Percentiles rank a stretch among this genome's conserved stretches.
Evolutionary conservation across 2,797 vertebrate species (phyloP).

Genomic region (Spondyliosoma cantharus): DNA sequence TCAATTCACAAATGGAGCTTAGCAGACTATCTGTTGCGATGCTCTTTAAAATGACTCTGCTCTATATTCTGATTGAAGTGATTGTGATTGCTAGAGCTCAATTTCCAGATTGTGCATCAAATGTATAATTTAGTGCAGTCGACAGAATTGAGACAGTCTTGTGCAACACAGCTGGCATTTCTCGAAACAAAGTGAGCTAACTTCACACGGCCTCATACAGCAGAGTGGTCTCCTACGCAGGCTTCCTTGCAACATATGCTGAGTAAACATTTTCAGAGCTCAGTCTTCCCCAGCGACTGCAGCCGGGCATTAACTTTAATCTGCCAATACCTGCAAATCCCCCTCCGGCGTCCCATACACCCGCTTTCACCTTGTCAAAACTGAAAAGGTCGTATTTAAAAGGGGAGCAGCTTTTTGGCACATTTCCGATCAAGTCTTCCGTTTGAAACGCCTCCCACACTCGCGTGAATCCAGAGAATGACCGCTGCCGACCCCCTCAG

Average conservation of each 20-base stretch:
- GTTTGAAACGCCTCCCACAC: conserved; percentile 58
- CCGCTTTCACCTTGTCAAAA: conserved; percentile 66
- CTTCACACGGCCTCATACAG: conserved; percentile 19
- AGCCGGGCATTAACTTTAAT: conserved; percentile 64
- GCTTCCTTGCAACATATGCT: conserved; percentile 53
- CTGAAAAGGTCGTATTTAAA: conserved; percentile 59
- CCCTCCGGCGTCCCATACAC: conserved; percentile 28
- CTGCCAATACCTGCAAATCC: conserved; percentile 71
- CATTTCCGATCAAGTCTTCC: conserved; percentile 41
- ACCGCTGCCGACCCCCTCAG: conserved; percentile 29
- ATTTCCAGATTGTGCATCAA: neutral
- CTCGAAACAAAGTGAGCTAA: conserved; percentile 32
- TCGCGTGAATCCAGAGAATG: conserved; percentile 45
- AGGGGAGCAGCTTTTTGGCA: conserved; percentile 46
- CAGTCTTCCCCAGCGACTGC: conserved; percentile 40
- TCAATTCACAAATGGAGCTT: neutral
- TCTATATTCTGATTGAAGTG: neutral
- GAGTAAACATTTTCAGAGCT: conserved; percentile 63
- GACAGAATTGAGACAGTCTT: conserved; percentile 15
- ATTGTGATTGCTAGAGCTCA: neutral
- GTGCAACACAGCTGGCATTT: conserved; percentile 23
- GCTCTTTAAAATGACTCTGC: neutral
- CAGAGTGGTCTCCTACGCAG: conserved; percentile 18
- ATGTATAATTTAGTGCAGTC: conserved; percentile 11
- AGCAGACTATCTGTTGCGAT: neutral